Conservation (phyloP, 2,888 invertebrate species). For the Drosophila phalerata region DNA sequence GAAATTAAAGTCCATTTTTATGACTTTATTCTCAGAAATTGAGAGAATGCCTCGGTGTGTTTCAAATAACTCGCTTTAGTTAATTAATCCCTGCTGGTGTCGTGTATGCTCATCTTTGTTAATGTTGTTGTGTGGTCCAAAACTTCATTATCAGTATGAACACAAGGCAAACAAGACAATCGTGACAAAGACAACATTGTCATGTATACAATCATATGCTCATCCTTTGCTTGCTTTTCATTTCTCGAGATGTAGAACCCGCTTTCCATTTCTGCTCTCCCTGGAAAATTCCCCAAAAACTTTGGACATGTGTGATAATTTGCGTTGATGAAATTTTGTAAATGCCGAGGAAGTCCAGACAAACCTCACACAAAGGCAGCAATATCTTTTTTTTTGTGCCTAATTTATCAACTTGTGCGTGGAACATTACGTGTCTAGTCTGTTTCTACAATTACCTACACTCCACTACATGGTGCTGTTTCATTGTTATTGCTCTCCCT, state of each 20-base stretch:
- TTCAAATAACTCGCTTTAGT: constrained; percentile 61
- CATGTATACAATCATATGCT: constrained; percentile 57
- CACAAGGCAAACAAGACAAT: constrained; percentile 6
- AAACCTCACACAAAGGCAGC: not conserved
- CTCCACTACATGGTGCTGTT: constrained; percentile 34
- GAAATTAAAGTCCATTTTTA: too few species aligned
- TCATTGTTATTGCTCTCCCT: constrained; percentile 42
- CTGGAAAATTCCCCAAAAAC: constrained; percentile 27
- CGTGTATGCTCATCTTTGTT: constrained; percentile 31
- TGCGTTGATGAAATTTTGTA: constrained; percentile 76
- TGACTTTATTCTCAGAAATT: not conserved
- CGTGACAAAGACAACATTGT: constrained; percentile 36
- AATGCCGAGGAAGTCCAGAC: constrained; percentile 21
- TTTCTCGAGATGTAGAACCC: constrained; percentile 10
- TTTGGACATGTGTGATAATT: constrained; percentile 60
- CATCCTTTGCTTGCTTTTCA: constrained; percentile 49
- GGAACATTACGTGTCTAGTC: constrained; percentile 54
- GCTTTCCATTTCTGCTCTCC: constrained; percentile 10
- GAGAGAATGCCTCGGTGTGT: constrained; percentile 33
- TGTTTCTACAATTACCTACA: constrained; percentile 35
- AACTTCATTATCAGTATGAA: constrained; percentile 55
- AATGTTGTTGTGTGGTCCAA: constrained; percentile 24
- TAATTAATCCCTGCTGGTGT: constrained; percentile 73
- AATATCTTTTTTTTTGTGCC: not conserved
- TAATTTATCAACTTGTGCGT: constrained; percentile 67